Evolutionary conservation across 2,113 vertebrate species (phyloP), one percentile per base, ranked within the genome.

Genomic region (Saimiri boliviensis): DNA sequence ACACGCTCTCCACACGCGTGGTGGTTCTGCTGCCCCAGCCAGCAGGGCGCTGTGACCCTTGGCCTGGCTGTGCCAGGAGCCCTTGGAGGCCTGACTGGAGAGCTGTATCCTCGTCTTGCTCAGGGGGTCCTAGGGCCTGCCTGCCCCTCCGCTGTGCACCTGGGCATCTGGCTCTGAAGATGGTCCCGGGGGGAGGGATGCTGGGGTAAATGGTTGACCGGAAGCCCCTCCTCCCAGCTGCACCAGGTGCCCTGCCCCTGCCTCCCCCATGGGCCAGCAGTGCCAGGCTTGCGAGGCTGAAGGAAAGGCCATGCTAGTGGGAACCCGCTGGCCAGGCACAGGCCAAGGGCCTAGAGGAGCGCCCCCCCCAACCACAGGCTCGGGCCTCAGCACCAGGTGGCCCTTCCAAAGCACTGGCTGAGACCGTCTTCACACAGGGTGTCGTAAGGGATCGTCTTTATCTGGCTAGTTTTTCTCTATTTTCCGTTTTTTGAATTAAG

Each of bases 111-210:
- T 68, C 3, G 6, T 25, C 37, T 63, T 8, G 32, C 63, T 54
- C 66, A 35, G 37, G 6, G 60, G 60, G 60, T 63, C 60, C 60
- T 27, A 1, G 84, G 70, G 70, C 74, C 74, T 21, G 63, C 40
- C 79, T 71, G 66, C 10, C 73, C 56, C 30, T 66, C 25, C n/a
- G 1, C 54, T 27, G 37, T 63, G 73, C 73, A 8, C 88, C n/a
- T 25, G 56, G 40, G 49, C 70, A 90, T 11, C 5, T 27, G 87
- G 79, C 71, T 85, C 40, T 76, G 74, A 35, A 63, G 54, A 82
- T 3, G 1, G 27, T 63, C 74, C 81, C 49, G 2, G n/a, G 60
- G 27, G 0, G 4, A 21, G 1, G 25, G 37, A 37, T 2, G 9
- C 21, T 0, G 2, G 20, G 60, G 60, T 63, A 82, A 70, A 93